Evolutionary conservation across 2,797 vertebrate genomes (phyloP).

Genomic region (Coilia nasus): DNA sequence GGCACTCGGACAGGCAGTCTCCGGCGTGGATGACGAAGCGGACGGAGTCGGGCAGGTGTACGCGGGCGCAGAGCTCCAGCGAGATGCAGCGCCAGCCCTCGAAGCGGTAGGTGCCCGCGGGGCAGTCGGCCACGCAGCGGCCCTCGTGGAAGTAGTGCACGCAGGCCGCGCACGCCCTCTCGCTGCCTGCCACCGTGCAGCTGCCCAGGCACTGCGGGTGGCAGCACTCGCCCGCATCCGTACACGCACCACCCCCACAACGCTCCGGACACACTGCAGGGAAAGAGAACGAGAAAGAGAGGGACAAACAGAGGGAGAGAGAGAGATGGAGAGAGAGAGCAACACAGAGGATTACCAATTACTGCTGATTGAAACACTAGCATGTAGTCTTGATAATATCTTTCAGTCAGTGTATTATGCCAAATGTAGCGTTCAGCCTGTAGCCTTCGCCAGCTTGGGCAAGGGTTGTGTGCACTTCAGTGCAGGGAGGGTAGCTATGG

Average conservation of each 20-base stretch:
- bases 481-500: no score
- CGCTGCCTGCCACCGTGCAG: conserved; percentile 81
- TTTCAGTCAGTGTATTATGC: no score
- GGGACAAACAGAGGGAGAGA: conserved; percentile 10
- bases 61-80: conserved; percentile 83
- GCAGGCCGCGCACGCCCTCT: conserved; percentile 88
- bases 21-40: conserved; percentile 89
- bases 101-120: conserved; percentile 87
- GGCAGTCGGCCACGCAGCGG: conserved; percentile 87
- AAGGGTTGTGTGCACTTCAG: no score
- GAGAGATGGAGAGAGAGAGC: background rate
- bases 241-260: conserved; percentile 85
- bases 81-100: conserved; percentile 97
- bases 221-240: conserved; percentile 86
- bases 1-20: conserved; percentile 93
- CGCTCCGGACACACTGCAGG: conserved; percentile 85
- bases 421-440: no score
- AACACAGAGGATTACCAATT: background rate
- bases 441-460: no score
- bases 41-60: conserved; percentile 78
- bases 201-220: conserved; percentile 94
- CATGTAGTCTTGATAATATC: no score
- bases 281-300: conserved; percentile 11
- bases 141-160: conserved; percentile 88
- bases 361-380: no score